Conservation (phyloP, 2,113 vertebrate genomes). For the Engystomops pustulosus region DNA sequence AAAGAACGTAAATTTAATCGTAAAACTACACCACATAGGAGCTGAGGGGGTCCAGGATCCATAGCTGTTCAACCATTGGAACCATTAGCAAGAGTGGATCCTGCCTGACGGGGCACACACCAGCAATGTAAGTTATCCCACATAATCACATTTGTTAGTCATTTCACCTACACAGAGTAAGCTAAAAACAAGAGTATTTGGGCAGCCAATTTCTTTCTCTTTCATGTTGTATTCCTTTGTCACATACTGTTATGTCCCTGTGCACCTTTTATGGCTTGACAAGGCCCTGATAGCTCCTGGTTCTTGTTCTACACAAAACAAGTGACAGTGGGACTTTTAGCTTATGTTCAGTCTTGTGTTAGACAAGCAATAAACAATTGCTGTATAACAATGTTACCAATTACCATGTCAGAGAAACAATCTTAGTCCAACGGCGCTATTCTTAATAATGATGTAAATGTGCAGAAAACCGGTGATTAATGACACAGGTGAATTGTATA, state of each 20-base stretch:
- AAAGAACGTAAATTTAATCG: too few relatives aligned
- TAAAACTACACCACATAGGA: too few relatives aligned
- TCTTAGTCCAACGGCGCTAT: slow-evolving; percentile 20
- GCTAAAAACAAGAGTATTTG: background rate
- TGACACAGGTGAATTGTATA: background rate
- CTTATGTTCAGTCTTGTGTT: background rate
- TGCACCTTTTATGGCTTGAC: slow-evolving; percentile 16
- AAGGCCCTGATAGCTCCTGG: background rate
- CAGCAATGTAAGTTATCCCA: too few relatives aligned
- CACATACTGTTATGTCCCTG: slow-evolving; percentile 4
- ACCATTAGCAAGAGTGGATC: too few relatives aligned
- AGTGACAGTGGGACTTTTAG: background rate
- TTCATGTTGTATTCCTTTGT: slow-evolving; percentile 5
- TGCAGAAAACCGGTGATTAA: slow-evolving; percentile 41
- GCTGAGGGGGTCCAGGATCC: too few relatives aligned
- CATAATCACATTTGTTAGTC: background rate
- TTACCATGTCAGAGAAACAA: slow-evolving; percentile 36
- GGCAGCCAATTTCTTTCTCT: background rate
- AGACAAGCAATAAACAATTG: slow-evolving; percentile 23
- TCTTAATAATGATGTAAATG: slow-evolving; percentile 32
- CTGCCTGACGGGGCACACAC: too few relatives aligned
- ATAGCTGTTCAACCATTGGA: too few relatives aligned
- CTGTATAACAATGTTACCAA: slow-evolving; percentile 27
- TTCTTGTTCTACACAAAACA: slow-evolving; percentile 3
- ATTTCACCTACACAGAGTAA: background rate